Percentiles rank a stretch among this genome's conserved stretches.
Evolutionary conservation across 2,888 invertebrate genomes (phyloP).

Genomic region (Hypena proboscidalis): DNA sequence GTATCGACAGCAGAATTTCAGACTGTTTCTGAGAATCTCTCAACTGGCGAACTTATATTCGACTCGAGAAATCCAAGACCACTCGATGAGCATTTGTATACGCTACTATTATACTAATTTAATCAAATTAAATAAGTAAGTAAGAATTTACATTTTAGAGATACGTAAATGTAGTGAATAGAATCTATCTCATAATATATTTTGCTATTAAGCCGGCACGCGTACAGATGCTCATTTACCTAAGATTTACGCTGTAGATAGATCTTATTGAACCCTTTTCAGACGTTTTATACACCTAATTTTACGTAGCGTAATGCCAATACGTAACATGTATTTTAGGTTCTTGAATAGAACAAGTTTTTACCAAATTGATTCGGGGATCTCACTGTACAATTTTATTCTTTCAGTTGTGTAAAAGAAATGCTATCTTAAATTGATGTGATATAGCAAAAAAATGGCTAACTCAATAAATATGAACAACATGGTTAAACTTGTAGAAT

Average conservation of each 20-base stretch:
- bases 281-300: conserved; percentile 62
- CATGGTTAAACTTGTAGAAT: conserved; percentile 32
- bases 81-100: too few species aligned
- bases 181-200: conserved; percentile 24
- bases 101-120: too few species aligned
- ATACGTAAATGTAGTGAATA: conserved; percentile 11
- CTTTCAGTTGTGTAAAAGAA: neutral
- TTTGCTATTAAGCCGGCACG: conserved; percentile 45
- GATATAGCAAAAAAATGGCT: conserved; percentile 20
- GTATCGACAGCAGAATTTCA: too few species aligned
- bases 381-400: conserved; percentile 33
- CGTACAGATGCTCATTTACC: conserved; percentile 53
- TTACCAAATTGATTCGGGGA: conserved; percentile 43
- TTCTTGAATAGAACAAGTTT: conserved; percentile 37
- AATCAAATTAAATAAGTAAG: too few species aligned
- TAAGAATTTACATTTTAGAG: conserved; percentile 18
- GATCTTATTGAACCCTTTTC: conserved; percentile 64
- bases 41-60: too few species aligned
- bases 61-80: too few species aligned
- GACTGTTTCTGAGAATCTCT: too few species aligned
- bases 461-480: neutral
- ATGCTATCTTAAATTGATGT: neutral
- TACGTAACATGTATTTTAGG: conserved; percentile 51
- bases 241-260: conserved; percentile 50
- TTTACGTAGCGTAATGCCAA: conserved; percentile 48